Conservation (phyloP, 2,797 vertebrate species). For the Tapirus indicus region DNA sequence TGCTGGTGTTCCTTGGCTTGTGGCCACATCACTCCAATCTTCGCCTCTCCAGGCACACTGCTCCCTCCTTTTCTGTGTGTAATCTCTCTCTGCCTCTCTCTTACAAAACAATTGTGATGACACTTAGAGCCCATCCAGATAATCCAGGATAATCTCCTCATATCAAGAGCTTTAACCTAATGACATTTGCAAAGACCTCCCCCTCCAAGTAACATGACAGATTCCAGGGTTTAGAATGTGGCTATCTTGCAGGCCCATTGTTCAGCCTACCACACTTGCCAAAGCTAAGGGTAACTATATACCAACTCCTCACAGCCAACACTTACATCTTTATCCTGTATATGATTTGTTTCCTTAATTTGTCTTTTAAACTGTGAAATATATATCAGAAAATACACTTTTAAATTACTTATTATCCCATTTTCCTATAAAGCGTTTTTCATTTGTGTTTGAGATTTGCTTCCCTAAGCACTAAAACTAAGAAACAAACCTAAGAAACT, state of each 20-base stretch:
- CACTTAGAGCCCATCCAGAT: background rate
- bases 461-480: slow-evolving; percentile 37
- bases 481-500: slow-evolving; percentile 48
- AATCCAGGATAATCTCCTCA: background rate
- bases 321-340: background rate
- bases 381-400: slow-evolving; percentile 43
- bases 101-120: background rate
- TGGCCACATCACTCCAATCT: background rate
- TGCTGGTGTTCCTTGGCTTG: background rate
- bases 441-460: background rate
- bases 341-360: background rate
- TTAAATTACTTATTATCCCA: background rate
- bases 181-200: background rate
- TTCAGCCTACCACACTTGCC: background rate
- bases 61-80: background rate
- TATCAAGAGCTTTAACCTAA: slow-evolving; percentile 33
- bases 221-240: background rate
- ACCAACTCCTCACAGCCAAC: background rate
- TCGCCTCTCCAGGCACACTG: background rate
- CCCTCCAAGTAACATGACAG: background rate
- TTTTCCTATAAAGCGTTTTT: slow-evolving; percentile 48
- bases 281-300: background rate
- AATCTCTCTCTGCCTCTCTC: background rate
- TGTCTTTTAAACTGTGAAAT: slow-evolving; percentile 14
- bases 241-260: background rate